Conservation (phyloP, 2,113 vertebrate species). For the Butorides virescens region DNA sequence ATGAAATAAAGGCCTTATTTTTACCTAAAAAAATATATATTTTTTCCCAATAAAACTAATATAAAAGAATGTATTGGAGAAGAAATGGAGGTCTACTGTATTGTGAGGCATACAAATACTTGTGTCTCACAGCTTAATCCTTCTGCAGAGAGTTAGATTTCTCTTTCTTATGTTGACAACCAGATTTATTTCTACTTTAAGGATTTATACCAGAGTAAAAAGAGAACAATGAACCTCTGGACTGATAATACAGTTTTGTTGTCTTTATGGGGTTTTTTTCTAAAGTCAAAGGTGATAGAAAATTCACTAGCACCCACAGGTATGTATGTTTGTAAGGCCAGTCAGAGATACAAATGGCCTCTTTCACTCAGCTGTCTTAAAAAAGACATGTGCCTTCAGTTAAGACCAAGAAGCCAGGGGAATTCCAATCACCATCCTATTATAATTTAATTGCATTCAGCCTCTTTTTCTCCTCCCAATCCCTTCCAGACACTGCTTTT, state of each 20-base stretch:
- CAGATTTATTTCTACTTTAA: background rate
- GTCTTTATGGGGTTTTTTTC: background rate
- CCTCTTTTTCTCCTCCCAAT: background rate
- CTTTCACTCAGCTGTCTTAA: background rate
- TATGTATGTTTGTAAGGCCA: background rate
- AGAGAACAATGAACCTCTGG: background rate
- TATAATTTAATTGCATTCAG: background rate
- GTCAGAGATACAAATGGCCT: background rate
- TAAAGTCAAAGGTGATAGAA: background rate
- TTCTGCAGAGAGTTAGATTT: background rate
- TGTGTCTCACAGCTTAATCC: background rate
- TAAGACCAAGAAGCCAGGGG: background rate
- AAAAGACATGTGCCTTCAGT: background rate
- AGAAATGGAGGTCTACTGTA: background rate
- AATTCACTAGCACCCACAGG: background rate
- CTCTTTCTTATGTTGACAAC: background rate
- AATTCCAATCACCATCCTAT: conserved; percentile 8
- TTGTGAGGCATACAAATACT: background rate
- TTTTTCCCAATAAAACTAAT: background rate
- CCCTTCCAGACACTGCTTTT: background rate
- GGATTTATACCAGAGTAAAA: background rate
- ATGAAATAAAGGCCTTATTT: background rate
- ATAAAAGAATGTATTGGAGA: background rate
- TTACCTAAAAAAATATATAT: background rate
- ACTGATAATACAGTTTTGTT: background rate